These are phyloP conservation scores for Nycticebus coucang DNA, from an alignment of 2,113 vertebrate species.

Conservation along the genomic window DNA sequence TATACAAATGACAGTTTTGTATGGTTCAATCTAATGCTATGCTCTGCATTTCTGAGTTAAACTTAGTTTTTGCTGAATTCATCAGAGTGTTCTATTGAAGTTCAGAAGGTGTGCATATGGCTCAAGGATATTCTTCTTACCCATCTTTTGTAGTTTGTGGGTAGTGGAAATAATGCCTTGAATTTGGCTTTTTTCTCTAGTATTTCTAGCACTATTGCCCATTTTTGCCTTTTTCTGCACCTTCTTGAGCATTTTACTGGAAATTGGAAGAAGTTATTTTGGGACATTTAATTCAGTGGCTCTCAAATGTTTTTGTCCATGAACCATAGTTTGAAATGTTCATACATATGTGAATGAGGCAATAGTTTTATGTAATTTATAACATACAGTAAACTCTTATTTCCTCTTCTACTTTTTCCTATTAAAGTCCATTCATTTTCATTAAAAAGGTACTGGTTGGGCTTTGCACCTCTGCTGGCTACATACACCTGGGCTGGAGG, in stretches of 20 bases:
- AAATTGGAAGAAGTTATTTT: background rate
- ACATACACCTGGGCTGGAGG: too few relatives aligned
- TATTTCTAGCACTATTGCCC: background rate
- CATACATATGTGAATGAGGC: background rate
- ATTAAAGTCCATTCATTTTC: background rate
- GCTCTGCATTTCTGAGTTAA: background rate
- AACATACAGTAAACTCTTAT: background rate
- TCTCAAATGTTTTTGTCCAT: background rate
- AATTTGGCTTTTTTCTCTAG: background rate
- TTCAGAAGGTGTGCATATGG: background rate
- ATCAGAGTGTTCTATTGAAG: background rate
- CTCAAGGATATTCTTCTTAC: background rate
- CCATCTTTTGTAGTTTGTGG: background rate
- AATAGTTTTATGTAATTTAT: background rate
- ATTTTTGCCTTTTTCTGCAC: background rate
- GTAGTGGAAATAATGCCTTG: background rate
- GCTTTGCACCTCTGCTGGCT: too few relatives aligned
- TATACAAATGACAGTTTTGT: background rate
- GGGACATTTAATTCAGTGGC: background rate
- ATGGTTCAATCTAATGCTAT: background rate
- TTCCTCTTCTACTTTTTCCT: background rate
- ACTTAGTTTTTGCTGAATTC: background rate
- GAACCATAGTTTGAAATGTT: background rate
- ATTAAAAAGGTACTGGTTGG: background rate
- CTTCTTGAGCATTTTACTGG: conserved; percentile 1